Percentiles rank a stretch among this genome's conserved stretches.
Conservation (phyloP, 2,797 vertebrate genomes). For the Schizothorax lantsangensis region DNA sequence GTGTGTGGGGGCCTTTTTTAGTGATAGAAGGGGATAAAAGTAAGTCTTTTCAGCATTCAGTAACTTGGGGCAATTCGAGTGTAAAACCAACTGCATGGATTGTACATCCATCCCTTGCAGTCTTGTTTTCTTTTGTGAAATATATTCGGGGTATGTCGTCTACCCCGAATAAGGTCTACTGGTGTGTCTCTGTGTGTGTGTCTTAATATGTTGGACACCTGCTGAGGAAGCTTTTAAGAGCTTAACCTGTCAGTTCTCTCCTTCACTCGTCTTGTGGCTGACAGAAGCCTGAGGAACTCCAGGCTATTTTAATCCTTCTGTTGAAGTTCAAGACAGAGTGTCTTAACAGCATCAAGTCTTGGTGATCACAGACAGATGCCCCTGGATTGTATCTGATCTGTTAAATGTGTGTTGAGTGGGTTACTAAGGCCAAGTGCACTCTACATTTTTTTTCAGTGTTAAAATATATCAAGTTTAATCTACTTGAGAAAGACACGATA, state of each 20-base stretch:
- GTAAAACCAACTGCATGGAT: background rate
- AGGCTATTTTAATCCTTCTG: conserved; percentile 29
- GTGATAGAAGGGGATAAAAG: background rate
- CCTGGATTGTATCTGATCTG: background rate
- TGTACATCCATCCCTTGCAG: background rate
- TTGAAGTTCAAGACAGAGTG: conserved; percentile 6
- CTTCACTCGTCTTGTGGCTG: conserved; percentile 5
- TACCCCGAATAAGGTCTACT: background rate
- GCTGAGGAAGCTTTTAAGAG: conserved; percentile 54
- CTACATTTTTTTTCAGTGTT: background rate
- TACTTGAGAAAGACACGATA: background rate
- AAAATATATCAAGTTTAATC: background rate
- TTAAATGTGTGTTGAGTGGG: background rate
- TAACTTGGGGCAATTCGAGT: background rate
- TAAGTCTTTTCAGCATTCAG: background rate
- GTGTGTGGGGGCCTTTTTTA: background rate
- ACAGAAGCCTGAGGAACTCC: conserved; percentile 13
- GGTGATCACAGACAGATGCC: background rate
- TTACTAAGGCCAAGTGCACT: background rate
- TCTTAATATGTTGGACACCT: conserved; percentile 19
- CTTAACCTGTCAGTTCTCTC: conserved; percentile 38
- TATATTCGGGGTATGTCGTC: background rate
- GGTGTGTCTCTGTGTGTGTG: background rate
- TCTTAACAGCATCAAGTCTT: conserved; percentile 8
- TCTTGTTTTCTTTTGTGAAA: background rate